A percentile compares a stretch with the other conserved stretches of the same genome.
These are phyloP conservation scores for Porites cylindrica DNA, from an alignment of 92 coral and sea anemone species.

Conservation along the genomic window DNA sequence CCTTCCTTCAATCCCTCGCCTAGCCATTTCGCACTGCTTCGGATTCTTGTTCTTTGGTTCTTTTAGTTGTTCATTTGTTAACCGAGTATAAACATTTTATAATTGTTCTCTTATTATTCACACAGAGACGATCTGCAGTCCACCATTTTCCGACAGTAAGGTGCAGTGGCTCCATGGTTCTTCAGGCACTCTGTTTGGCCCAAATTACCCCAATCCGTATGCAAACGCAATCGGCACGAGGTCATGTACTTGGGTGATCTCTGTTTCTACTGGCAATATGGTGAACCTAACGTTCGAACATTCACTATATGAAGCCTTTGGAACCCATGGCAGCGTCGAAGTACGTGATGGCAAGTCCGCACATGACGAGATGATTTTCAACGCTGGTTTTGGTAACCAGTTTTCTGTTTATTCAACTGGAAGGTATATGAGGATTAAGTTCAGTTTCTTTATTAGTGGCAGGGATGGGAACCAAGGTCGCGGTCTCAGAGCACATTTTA, in stretches of 20 bases:
- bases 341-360: neutral
- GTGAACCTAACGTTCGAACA: neutral
- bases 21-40: too few species aligned
- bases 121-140: neutral
- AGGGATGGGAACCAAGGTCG: too few species aligned
- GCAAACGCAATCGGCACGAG: neutral
- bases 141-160: neutral
- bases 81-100: too few species aligned
- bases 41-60: too few species aligned
- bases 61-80: too few species aligned
- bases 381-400: too few species aligned
- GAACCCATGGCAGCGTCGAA: neutral
- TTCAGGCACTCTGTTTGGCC: neutral
- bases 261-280: neutral
- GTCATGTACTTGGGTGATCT: neutral
- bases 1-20: too few species aligned
- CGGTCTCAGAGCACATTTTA: slow-evolving; percentile 12
- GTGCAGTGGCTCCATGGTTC: neutral
- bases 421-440: neutral
- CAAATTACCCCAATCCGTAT: slow-evolving; percentile 11
- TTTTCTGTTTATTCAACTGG: neutral
- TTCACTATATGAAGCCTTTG: neutral
- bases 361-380: neutral
- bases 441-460: neutral
- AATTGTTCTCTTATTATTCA: too few species aligned